Percentiles rank a stretch among this genome's conserved stretches.
phyloP scores from a whole-genome alignment of 2,113 vertebrate genomes.

The Centropus unirufus region DNA sequence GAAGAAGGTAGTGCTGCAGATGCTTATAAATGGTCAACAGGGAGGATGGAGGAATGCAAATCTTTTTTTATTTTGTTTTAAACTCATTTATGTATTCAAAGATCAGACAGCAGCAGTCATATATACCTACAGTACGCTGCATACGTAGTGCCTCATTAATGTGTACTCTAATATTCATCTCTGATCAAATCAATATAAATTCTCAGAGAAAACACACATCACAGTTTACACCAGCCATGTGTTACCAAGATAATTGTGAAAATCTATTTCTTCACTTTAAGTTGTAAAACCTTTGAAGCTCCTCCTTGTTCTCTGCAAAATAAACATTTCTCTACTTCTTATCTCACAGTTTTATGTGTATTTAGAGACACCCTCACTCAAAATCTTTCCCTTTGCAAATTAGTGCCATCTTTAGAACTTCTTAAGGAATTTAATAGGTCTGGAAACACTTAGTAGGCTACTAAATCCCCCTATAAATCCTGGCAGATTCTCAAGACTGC shows the following conservation, averaged over 20 bases:
- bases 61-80: neutral
- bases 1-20: neutral
- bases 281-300: neutral
- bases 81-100: neutral
- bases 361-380: neutral
- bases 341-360: neutral
- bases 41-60: neutral
- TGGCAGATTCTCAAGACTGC: constrained; percentile 38
- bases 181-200: neutral
- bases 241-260: neutral
- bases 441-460: constrained; percentile 41
- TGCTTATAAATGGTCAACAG: neutral
- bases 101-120: neutral
- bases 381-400: neutral
- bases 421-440: constrained; percentile 30
- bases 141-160: neutral
- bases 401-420: constrained; percentile 24
- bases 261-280: neutral
- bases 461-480: constrained; percentile 52
- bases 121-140: neutral
- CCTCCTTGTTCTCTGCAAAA: neutral
- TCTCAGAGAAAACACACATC: neutral
- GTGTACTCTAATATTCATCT: neutral
- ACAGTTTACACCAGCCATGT: neutral
- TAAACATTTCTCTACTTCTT: neutral